A percentile compares a stretch with the other conserved stretches of the same genome.
Conservation (phyloP, 2,888 invertebrate species). For the Thumatha senex region DNA sequence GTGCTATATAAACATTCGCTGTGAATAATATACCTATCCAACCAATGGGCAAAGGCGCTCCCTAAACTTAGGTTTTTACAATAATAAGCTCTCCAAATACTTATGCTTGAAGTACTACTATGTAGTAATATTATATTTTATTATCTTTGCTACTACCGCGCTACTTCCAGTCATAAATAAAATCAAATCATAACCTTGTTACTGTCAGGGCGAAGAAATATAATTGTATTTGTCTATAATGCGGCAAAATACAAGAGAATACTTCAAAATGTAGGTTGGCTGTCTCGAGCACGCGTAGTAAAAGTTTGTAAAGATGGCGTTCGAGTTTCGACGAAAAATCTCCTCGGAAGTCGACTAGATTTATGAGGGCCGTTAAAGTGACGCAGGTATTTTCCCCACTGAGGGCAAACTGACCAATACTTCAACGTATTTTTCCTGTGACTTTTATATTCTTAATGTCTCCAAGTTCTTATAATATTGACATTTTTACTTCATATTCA, state of each 20-base stretch:
- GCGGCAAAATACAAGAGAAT: constrained; percentile 56
- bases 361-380: constrained; percentile 72
- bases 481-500: constrained; percentile 7
- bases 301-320: constrained; percentile 56
- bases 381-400: constrained; percentile 69
- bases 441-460: constrained; percentile 16
- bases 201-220: constrained; percentile 23
- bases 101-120: too few species aligned
- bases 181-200: constrained; percentile 12
- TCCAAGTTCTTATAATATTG: constrained; percentile 14
- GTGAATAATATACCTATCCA: too few species aligned
- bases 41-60: too few species aligned
- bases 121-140: too few species aligned
- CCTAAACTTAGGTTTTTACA: too few species aligned
- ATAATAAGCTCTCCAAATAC: too few species aligned
- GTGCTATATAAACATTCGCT: too few species aligned
- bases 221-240: constrained; percentile 43
- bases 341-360: constrained; percentile 71
- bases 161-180: neutral
- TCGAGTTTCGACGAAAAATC: constrained; percentile 65
- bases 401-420: constrained; percentile 62
- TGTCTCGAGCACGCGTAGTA: constrained; percentile 65
- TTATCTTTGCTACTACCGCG: too few species aligned
- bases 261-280: constrained; percentile 58
- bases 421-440: constrained; percentile 38